Base-by-base conservation (phyloP, 37 sponge, comb jelly and placozoan species). In the Ephydatia muelleri region DNA sequence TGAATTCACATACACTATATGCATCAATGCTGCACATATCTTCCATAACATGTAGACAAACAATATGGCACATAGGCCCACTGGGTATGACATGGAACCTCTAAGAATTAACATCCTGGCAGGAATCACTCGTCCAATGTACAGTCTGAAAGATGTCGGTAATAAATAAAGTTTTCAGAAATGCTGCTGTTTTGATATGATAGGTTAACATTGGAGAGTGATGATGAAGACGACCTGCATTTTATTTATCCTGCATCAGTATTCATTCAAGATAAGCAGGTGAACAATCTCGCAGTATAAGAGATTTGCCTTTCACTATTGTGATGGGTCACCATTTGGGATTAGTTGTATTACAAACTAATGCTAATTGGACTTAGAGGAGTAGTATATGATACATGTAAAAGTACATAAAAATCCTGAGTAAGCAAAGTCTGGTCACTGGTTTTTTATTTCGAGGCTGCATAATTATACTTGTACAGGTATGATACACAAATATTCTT, bases 81-180 rank as follows among this genome's bases (percentile, higher is more conserved):
- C 67, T 67, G 88, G 87, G 11, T 78, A 87, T 68, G 88, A 80
- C 33, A 38, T 92, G 13, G 33, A 38, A 0, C 85, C 92, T 28
- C 85, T 92, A 47, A 38, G 92, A 66, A 28, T 92, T 5, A 76
- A 92, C 67, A 47, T 87, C 21, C 39, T 67, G 48, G 88, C 88
- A 21, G 47, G 43, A 16, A 64, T 92, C 33, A 78, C 84, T 43
- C 77, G 85, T 6, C 64, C 88, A 76, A 40, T 47, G 88, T 86
- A 57, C 72, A 29, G 0, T 31, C 65, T 22, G 77, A 27, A n/a
- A 28, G 12, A 33, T 26, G 70, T 68, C 14, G 19, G 19, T 65
- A 65, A 21, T 21, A 28, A 28, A 14, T 37, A 33, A 14, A 11
- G 16, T 21, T 2, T 26, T 36, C 22, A 37, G 34, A 33, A 25